Base-by-base conservation (phyloP, 2,888 invertebrate genomes). In the Andrena praecox region DNA sequence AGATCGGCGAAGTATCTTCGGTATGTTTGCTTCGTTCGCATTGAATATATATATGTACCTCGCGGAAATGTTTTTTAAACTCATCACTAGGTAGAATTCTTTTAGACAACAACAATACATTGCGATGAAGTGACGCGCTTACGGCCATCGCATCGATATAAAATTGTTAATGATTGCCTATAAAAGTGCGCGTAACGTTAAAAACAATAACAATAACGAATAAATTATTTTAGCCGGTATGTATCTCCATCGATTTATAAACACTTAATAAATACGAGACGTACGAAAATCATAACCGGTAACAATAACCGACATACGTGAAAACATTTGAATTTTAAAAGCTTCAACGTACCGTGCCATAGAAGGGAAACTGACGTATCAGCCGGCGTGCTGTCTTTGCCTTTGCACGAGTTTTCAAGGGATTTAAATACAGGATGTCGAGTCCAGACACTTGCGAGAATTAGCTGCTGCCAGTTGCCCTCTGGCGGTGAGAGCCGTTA, bases 21-120 rank as follows among this genome's bases (percentile, higher is more conserved):
- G 20, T 56, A 4, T 24, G 8, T 56, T 60, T 52, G 10, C n/a
- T 16, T 33, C 31, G 8, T 31, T 48, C 20, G 12, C 31, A 54
- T 24, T 29, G n/a, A 69, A 27, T 27, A 20, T 2, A 27, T 27
- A 20, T 2, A 2, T 20, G 20, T 60, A 89, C 89, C 80, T 87
- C 80, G 0, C 84, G 85, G 73, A 93, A 93, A 69, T 89, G 71
- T 82, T 90, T 91, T 35, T 91, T 89, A 52, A 93, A 93, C 6
- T 92, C 91, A 68, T 90, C 89, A 54, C 82, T 90, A 3, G 93
- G 91, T 35, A 89, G 76, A 24, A 92, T 86, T 16, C 88, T 72
- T 88, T 92, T 88, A 4, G 91, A 89, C 7, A 93, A 85, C n/a
- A 93, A 79, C 52, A 82, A 79, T 5, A 93, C 89, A 89, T 93